These are phyloP conservation scores for Hydrolagus colliei DNA, from an alignment of 2,797 vertebrate species.

Conservation along the genomic window DNA sequence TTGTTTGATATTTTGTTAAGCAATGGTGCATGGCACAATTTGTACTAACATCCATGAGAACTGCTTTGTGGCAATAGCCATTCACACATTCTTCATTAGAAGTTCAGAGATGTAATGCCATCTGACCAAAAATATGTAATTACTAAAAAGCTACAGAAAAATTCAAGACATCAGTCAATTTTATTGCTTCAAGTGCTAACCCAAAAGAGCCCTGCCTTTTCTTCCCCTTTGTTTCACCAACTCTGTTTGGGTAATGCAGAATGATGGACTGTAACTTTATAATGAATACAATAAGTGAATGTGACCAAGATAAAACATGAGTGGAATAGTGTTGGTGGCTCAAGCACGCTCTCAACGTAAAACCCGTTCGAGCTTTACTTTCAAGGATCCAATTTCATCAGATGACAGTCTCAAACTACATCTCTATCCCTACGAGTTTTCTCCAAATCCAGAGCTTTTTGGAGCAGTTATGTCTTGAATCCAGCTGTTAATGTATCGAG, in stretches of 20 bases:
- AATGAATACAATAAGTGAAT: neutral
- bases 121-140: neutral
- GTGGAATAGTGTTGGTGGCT: neutral
- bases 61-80: neutral
- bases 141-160: neutral
- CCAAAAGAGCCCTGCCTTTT: neutral
- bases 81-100: too few species aligned
- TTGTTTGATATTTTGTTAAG: neutral
- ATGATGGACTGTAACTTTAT: neutral
- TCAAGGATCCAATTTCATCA: neutral
- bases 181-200: neutral
- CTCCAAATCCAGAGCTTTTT: too few species aligned
- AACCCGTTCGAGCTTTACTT: neutral
- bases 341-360: neutral
- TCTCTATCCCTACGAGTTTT: too few species aligned
- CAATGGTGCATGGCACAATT: neutral
- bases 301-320: neutral
- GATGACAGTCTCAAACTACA: too few species aligned
- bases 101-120: neutral
- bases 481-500: too few species aligned
- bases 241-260: neutral
- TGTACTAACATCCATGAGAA: neutral
- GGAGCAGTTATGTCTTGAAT: too few species aligned
- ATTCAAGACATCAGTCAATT: neutral
- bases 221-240: neutral